These are phyloP conservation scores for Aleiodes alternator DNA, from an alignment of 2,888 invertebrate species.

Conservation along the genomic window DNA sequence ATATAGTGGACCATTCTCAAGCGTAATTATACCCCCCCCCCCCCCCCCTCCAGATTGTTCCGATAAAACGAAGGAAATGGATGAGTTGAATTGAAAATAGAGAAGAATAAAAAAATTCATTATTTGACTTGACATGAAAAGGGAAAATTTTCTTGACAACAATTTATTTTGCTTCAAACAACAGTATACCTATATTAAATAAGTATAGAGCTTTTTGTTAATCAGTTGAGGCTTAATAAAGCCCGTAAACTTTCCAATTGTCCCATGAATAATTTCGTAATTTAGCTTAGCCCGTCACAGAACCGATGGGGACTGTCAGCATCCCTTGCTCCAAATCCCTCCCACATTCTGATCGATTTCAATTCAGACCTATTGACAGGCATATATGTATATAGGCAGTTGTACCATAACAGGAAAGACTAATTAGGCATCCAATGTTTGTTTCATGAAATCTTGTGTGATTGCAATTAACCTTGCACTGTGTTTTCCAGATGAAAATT, in stretches of 20 bases:
- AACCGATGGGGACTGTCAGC: too few relatives aligned
- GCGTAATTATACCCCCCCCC: constrained; percentile 15
- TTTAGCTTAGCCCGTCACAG: not conserved
- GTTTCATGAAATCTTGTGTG: constrained; percentile 26
- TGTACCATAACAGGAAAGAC: not conserved
- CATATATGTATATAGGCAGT: constrained; percentile 18
- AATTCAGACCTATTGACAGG: constrained; percentile 3
- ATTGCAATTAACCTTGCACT: constrained; percentile 29
- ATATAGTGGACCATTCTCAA: constrained; percentile 1
- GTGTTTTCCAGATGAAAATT: constrained; percentile 15
- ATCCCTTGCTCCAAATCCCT: not conserved
- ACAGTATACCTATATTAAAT: too few relatives aligned
- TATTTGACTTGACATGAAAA: constrained; percentile 6
- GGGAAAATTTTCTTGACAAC: constrained; percentile 4
- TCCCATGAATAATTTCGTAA: constrained; percentile 32
- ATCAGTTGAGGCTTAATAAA: constrained; percentile 21
- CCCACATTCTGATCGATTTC: constrained; percentile 20
- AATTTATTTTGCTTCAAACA: constrained; percentile 2
- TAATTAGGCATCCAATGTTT: constrained; percentile 28
- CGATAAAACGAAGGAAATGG: constrained; percentile 28
- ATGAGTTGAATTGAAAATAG: not conserved
- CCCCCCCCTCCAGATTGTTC: not conserved
- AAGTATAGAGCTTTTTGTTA: constrained; percentile 20
- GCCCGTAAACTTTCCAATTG: constrained; percentile 8
- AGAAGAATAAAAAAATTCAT: constrained; percentile 17